These are phyloP conservation scores for Metallyticus violacea DNA, from an alignment of 2,888 invertebrate species.

Conservation along the genomic window DNA sequence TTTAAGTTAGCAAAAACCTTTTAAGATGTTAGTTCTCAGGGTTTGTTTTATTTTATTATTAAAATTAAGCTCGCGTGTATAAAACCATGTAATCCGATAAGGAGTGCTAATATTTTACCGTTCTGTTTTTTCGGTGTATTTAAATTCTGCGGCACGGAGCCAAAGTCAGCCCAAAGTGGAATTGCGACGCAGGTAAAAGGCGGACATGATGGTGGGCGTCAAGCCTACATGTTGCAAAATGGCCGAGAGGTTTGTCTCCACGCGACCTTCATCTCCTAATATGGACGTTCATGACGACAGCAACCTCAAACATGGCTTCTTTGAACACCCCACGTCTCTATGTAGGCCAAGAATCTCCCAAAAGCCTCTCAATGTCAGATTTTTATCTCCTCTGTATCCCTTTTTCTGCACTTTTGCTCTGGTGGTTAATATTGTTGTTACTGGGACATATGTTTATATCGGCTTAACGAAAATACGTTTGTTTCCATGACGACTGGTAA, in stretches of 20 bases:
- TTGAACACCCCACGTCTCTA: neutral
- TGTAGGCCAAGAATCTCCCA: neutral
- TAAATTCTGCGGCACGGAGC: neutral
- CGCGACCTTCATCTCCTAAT: slow-evolving; percentile 13
- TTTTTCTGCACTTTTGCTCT: neutral
- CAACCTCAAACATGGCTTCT: neutral
- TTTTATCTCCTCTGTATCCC: neutral
- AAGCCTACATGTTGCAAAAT: slow-evolving; percentile 9
- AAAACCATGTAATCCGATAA: neutral
- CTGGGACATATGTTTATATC: no score
- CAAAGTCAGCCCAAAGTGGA: no score
- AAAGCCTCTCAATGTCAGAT: neutral
- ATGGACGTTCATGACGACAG: neutral
- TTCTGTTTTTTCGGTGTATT: neutral
- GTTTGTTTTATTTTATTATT: neutral
- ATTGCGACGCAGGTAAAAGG: neutral
- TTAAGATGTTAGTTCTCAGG: neutral
- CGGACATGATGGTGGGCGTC: neutral
- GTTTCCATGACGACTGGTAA: no score
- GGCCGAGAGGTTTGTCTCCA: neutral
- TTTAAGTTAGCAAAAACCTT: neutral
- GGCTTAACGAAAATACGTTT: no score
- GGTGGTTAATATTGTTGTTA: no score
- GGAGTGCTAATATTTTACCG: neutral
- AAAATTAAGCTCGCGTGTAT: neutral